Percentiles rank a stretch among this genome's conserved stretches.
phyloP scores from a whole-genome alignment of 1,140 invertebrate species.

The Drosophila bocki region DNA sequence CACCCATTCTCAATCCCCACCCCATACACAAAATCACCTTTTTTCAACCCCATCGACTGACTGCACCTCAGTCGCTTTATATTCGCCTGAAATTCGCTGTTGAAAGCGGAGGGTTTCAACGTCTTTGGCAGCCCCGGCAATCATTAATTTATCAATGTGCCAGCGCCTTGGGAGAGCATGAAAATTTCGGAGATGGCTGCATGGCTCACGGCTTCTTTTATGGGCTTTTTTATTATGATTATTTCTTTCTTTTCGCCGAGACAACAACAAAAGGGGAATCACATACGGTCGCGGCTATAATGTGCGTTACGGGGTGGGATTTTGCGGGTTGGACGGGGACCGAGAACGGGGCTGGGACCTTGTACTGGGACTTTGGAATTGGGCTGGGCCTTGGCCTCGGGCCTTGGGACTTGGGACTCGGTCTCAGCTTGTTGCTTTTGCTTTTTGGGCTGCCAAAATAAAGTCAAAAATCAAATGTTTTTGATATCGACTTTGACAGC shows the following conservation, averaged over 20 bases:
- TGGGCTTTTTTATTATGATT: constrained; percentile 82
- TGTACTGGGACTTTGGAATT: constrained; percentile 17
- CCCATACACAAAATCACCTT: constrained; percentile 10
- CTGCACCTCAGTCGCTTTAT: constrained; percentile 50
- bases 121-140: constrained; percentile 67
- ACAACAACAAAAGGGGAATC: constrained; percentile 54
- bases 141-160: constrained; percentile 83
- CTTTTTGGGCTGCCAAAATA: constrained; percentile 64
- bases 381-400: constrained; percentile 20
- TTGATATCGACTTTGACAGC: constrained; percentile 84
- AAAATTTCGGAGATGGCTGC: constrained; percentile 71
- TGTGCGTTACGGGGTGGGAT: constrained; percentile 39
- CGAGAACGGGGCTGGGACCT: constrained; percentile 7
- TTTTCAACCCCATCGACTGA: constrained; percentile 37
- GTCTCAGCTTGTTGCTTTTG: constrained; percentile 64
- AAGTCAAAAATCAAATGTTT: constrained; percentile 84
- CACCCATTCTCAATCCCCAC: constrained; percentile 19
- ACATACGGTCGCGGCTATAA: constrained; percentile 68
- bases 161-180: constrained; percentile 77
- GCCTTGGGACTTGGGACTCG: constrained; percentile 6
- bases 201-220: constrained; percentile 72
- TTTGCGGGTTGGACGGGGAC: constrained; percentile 4
- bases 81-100: constrained; percentile 17
- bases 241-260: constrained; percentile 72
- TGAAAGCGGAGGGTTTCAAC: constrained; percentile 12